Conservation (phyloP, 2,797 vertebrate genomes). For the Gymnoscopelus braueri region DNA sequence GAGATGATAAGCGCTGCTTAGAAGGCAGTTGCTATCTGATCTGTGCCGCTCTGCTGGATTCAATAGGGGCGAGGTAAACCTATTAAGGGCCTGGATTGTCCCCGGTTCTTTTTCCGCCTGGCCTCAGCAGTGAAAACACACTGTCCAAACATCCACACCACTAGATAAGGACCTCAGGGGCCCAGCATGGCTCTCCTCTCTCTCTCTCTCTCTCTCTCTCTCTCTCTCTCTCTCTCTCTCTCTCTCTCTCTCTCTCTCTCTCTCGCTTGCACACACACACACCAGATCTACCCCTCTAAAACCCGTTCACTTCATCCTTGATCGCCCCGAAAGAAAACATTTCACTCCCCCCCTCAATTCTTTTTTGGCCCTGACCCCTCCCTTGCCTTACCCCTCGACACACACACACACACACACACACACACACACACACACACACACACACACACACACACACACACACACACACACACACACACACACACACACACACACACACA, state of each 20-base stretch:
- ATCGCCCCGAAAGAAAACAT: constrained; percentile 17
- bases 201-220: constrained; percentile 73
- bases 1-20: constrained; percentile 73
- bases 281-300: neutral
- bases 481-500: constrained; percentile 7
- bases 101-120: constrained; percentile 64
- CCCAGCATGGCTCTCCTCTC: constrained; percentile 11
- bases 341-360: neutral
- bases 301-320: neutral
- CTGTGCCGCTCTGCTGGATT: constrained; percentile 89
- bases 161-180: constrained; percentile 89
- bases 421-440: constrained; percentile 33
- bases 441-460: constrained; percentile 23
- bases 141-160: constrained; percentile 94
- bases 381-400: neutral
- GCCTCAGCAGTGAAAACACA: constrained; percentile 93
- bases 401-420: constrained; percentile 19
- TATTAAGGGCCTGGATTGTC: constrained; percentile 81
- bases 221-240: neutral
- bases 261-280: neutral
- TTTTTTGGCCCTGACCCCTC: too few relatives aligned
- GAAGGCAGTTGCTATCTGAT: constrained; percentile 92
- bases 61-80: constrained; percentile 93
- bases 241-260: constrained; percentile 73
- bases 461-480: constrained; percentile 16